These are phyloP conservation scores for Saccostrea cuccullata DNA, from an alignment of 1,140 invertebrate species.

Conservation along the genomic window DNA sequence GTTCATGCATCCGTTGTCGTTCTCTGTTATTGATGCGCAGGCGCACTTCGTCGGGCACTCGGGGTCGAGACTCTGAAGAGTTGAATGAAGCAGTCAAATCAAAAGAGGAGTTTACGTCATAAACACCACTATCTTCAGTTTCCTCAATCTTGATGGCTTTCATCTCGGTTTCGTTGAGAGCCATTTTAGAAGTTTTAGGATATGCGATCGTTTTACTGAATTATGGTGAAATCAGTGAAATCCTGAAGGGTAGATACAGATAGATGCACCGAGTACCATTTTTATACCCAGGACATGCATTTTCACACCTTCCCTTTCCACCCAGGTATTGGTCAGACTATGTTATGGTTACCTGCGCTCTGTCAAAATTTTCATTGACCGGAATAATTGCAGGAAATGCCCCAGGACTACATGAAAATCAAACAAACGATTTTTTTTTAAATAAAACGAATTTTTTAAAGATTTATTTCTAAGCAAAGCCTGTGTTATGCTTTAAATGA, in stretches of 20 bases:
- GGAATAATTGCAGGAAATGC: conserved; percentile 7
- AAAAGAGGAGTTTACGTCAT: not conserved
- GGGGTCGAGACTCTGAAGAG: not conserved
- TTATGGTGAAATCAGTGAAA: not conserved
- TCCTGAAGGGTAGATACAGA: not conserved
- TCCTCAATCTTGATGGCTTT: not conserved
- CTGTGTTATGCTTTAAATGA: too few species aligned
- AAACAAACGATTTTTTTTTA: not conserved
- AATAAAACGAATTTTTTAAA: not conserved
- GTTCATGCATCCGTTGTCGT: conserved; percentile 70
- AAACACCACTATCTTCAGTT: not conserved
- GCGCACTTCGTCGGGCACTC: conserved; percentile 17
- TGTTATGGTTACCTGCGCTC: not conserved
- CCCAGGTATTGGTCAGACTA: not conserved
- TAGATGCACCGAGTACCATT: not conserved
- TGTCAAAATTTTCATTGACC: not conserved
- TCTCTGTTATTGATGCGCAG: conserved; percentile 62
- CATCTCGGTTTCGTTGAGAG: not conserved
- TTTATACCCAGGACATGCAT: not conserved
- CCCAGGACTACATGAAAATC: not conserved
- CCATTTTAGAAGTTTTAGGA: not conserved
- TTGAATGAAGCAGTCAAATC: not conserved
- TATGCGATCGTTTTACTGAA: not conserved
- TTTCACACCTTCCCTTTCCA: not conserved
- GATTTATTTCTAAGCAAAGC: not conserved